Evolutionary conservation across 2,113 vertebrate species (phyloP).

Genomic region (Aythya baeri): DNA sequence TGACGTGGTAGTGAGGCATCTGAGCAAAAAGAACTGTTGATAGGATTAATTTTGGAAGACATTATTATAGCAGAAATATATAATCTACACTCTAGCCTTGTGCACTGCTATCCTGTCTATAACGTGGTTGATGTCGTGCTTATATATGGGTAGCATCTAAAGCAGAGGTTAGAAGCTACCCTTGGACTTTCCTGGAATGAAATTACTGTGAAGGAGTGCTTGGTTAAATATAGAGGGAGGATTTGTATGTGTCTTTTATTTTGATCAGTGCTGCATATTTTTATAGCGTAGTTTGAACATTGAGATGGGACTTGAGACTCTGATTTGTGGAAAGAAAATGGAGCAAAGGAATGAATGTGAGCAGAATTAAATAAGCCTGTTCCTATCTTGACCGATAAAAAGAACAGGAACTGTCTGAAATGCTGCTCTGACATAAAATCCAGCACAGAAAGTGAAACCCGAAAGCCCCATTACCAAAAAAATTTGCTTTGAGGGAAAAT

Average conservation of each 20-base stretch:
- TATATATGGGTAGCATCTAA: not conserved
- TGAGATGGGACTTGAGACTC: not conserved
- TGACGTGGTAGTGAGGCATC: not conserved
- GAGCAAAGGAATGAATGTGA: not conserved
- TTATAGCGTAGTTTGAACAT: not conserved
- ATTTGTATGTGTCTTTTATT: not conserved
- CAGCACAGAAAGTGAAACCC: not conserved
- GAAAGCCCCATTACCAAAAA: not conserved
- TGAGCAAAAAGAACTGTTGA: not conserved
- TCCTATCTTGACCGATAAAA: not conserved
- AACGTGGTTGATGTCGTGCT: not conserved
- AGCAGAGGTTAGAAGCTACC: not conserved
- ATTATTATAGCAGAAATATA: not conserved
- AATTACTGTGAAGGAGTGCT: not conserved
- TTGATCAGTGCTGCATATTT: not conserved
- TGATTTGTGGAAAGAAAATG: not conserved
- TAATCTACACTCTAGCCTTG: not conserved
- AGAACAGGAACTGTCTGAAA: not conserved
- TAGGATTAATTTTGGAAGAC: not conserved
- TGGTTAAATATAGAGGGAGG: not conserved
- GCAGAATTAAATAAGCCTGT: not conserved
- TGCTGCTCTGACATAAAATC: not conserved
- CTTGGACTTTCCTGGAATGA: not conserved
- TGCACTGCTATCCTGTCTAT: not conserved
- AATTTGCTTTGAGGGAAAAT: not conserved